Evolutionary conservation across 2,888 invertebrate genomes (phyloP).

Genomic region (Trissonchulus latispiculum): DNA sequence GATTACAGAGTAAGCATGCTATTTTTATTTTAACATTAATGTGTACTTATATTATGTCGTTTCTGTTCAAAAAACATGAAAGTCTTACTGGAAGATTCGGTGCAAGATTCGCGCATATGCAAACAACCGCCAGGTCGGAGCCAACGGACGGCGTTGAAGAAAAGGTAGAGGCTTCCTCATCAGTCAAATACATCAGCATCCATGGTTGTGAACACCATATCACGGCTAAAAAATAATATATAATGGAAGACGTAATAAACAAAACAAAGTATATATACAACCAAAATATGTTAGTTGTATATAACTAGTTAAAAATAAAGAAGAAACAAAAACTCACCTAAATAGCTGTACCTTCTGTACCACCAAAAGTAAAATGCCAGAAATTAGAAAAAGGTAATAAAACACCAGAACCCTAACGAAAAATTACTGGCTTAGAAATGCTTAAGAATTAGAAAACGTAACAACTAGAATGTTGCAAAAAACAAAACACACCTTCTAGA

Average conservation of each 20-base stretch:
- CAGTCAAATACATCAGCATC: slow-evolving; percentile 53
- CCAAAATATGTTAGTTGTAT: too few species aligned
- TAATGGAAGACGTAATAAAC: background rate
- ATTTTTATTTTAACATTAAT: too few species aligned
- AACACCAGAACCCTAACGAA: too few species aligned
- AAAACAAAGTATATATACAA: slow-evolving; percentile 3
- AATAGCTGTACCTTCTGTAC: background rate
- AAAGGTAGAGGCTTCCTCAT: slow-evolving; percentile 29
- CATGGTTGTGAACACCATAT: slow-evolving; percentile 54
- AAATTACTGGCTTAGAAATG: too few species aligned
- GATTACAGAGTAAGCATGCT: too few species aligned
- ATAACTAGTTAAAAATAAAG: background rate
- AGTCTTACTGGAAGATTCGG: slow-evolving; percentile 50
- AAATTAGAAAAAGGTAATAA: background rate
- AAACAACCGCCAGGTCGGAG: slow-evolving; percentile 49
- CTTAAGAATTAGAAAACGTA: background rate
- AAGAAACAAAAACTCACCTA: background rate
- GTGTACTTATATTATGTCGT: too few species aligned
- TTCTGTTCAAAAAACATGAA: too few species aligned
- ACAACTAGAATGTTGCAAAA: too few species aligned
- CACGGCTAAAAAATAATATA: slow-evolving; percentile 43
- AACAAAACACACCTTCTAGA: slow-evolving; percentile 40
- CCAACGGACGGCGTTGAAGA: slow-evolving; percentile 44
- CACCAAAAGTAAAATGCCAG: background rate
- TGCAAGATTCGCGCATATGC: slow-evolving; percentile 53